These are phyloP conservation scores for Aspidoscelis tigris DNA, from an alignment of 2,113 vertebrate species.

Conservation along the genomic window DNA sequence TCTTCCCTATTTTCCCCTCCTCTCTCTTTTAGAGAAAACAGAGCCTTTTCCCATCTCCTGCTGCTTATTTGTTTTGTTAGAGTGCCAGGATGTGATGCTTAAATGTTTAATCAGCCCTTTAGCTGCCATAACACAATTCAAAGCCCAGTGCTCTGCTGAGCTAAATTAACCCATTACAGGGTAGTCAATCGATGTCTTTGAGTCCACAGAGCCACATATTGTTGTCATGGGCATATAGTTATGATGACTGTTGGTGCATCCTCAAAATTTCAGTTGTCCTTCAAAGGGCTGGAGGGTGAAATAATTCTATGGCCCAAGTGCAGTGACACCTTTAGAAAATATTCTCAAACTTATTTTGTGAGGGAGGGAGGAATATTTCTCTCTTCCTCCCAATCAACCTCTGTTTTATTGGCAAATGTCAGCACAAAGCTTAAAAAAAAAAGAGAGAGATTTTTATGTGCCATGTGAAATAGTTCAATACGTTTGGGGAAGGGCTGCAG, in stretches of 20 bases:
- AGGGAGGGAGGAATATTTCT: no score
- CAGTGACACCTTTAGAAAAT: not conserved
- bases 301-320: slow-evolving; percentile 25
- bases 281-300: not conserved
- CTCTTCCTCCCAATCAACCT: not conserved
- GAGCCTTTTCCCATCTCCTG: not conserved
- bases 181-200: not conserved
- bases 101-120: not conserved
- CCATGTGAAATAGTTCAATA: slow-evolving; percentile 20
- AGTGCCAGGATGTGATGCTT: rapidly evolving
- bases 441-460: not conserved
- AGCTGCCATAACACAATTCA: rapidly evolving
- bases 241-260: not conserved
- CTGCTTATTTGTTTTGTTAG: not conserved
- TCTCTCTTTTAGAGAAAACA: not conserved
- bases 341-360: not conserved
- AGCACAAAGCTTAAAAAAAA: slow-evolving; percentile 2
- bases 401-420: not conserved
- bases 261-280: rapidly evolving
- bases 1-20: not conserved
- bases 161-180: not conserved
- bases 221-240: not conserved
- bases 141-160: rapidly evolving
- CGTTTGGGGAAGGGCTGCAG: not conserved
- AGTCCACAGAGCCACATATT: not conserved